Conservation (phyloP, 2,113 vertebrate genomes). For the Takifugu bimaculatus region DNA sequence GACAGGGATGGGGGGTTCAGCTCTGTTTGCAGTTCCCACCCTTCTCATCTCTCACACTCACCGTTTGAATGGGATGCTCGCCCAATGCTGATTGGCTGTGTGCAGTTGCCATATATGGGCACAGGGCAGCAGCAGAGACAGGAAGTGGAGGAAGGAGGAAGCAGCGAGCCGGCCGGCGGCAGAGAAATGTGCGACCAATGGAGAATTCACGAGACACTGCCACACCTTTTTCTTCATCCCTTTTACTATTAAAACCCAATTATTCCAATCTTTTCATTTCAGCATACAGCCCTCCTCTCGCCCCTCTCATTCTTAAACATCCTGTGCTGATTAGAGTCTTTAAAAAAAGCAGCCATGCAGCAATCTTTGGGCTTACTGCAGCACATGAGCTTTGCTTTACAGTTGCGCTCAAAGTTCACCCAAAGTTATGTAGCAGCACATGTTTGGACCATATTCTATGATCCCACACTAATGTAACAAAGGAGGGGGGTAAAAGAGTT, state of each 20-base stretch:
- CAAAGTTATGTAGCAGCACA: slow-evolving; percentile 15
- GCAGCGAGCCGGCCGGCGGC: slow-evolving; percentile 52
- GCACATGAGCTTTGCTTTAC: slow-evolving; percentile 33
- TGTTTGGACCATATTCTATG: slow-evolving; percentile 17
- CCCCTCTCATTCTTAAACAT: not conserved
- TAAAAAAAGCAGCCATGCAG: not conserved
- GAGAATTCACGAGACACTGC: slow-evolving; percentile 39
- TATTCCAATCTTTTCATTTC: not conserved
- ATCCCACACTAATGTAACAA: slow-evolving; percentile 13
- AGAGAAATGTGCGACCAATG: slow-evolving; percentile 42
- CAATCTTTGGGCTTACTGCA: slow-evolving; percentile 44
- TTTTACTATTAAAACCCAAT: slow-evolving; percentile 2
- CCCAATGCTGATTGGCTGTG: slow-evolving; percentile 50
- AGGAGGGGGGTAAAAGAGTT: slow-evolving; percentile 1
- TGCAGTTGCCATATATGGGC: slow-evolving; percentile 67
- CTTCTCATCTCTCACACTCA: slow-evolving; percentile 43
- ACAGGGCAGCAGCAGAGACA: slow-evolving; percentile 63
- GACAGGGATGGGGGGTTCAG: slow-evolving; percentile 11
- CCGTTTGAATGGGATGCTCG: slow-evolving; percentile 66
- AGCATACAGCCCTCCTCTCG: not conserved
- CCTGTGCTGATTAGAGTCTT: not conserved
- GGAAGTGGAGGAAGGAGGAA: slow-evolving; percentile 69
- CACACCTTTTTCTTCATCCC: slow-evolving; percentile 39
- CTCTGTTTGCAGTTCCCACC: slow-evolving; percentile 66
- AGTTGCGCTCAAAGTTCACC: slow-evolving; percentile 47